phyloP scores from a whole-genome alignment of 2,888 invertebrate genomes.

The Dasypolia templi region DNA sequence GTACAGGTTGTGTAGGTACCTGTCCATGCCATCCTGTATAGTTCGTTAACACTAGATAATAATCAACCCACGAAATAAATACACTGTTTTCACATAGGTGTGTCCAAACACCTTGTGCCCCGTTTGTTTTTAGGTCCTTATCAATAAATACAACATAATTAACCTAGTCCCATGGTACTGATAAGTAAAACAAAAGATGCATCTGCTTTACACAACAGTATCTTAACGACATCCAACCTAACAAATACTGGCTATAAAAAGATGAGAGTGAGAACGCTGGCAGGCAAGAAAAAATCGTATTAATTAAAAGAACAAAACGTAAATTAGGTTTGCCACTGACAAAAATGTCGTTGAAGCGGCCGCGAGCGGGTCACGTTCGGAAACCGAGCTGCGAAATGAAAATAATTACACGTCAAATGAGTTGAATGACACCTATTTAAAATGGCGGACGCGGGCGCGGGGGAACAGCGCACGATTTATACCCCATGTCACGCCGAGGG shows the following conservation, averaged over 20 bases:
- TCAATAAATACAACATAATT: slow-evolving; percentile 55
- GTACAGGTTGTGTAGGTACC: too few species aligned
- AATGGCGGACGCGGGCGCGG: slow-evolving; percentile 71
- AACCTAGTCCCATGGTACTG: slow-evolving; percentile 48
- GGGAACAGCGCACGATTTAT: slow-evolving; percentile 73
- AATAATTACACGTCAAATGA: slow-evolving; percentile 87
- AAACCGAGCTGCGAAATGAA: slow-evolving; percentile 80
- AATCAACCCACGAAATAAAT: neutral
- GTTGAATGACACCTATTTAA: slow-evolving; percentile 85
- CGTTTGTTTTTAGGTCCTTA: slow-evolving; percentile 29
- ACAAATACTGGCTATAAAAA: slow-evolving; percentile 40
- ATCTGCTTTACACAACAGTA: slow-evolving; percentile 34
- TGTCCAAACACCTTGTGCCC: neutral
- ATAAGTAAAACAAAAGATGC: slow-evolving; percentile 40
- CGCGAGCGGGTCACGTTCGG: slow-evolving; percentile 72
- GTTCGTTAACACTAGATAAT: neutral
- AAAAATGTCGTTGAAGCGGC: slow-evolving; percentile 72
- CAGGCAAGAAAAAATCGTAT: slow-evolving; percentile 72
- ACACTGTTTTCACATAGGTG: neutral
- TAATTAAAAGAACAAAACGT: slow-evolving; percentile 78
- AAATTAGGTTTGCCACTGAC: slow-evolving; percentile 77
- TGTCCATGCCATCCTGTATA: neutral
- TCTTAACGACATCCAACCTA: slow-evolving; percentile 46
- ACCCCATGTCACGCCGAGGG: slow-evolving; percentile 66
- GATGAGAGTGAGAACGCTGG: slow-evolving; percentile 56